These are phyloP conservation scores for Lates calcarifer DNA, from an alignment of 2,113 vertebrate genomes.

Conservation along the genomic window DNA sequence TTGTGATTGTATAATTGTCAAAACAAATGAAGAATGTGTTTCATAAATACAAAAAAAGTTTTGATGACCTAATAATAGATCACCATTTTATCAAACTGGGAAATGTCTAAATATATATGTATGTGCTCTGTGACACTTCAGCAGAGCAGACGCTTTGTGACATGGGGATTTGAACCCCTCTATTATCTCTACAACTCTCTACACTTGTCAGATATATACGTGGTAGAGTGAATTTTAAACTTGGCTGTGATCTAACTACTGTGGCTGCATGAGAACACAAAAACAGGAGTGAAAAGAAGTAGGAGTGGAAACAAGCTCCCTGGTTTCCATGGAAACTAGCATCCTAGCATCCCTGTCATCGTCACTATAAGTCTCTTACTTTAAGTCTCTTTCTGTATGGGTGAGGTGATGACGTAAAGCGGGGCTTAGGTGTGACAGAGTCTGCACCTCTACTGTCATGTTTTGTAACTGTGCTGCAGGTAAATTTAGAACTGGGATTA, in stretches of 20 bases:
- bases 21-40: too few species aligned
- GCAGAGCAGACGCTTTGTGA: too few species aligned
- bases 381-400: slow-evolving; percentile 29
- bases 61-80: too few species aligned
- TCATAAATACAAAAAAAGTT: too few species aligned
- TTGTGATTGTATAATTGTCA: too few species aligned
- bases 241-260: background rate
- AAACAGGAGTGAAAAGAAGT: background rate
- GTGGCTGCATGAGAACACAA: background rate
- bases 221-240: too few species aligned
- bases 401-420: slow-evolving; percentile 14
- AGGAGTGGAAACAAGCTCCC: background rate
- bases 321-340: slow-evolving; percentile 32
- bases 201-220: too few species aligned
- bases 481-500: slow-evolving; percentile 41
- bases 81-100: too few species aligned
- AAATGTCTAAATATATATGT: too few species aligned
- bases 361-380: slow-evolving; percentile 24
- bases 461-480: background rate
- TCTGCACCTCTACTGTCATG: slow-evolving; percentile 1
- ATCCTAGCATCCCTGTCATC: slow-evolving; percentile 28
- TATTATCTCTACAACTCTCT: too few species aligned
- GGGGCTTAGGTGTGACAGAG: slow-evolving; percentile 42
- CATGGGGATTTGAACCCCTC: too few species aligned
- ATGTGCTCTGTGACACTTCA: too few species aligned